phyloP scores from a whole-genome alignment of 2,888 invertebrate species.

The Halocaridina rubra region DNA sequence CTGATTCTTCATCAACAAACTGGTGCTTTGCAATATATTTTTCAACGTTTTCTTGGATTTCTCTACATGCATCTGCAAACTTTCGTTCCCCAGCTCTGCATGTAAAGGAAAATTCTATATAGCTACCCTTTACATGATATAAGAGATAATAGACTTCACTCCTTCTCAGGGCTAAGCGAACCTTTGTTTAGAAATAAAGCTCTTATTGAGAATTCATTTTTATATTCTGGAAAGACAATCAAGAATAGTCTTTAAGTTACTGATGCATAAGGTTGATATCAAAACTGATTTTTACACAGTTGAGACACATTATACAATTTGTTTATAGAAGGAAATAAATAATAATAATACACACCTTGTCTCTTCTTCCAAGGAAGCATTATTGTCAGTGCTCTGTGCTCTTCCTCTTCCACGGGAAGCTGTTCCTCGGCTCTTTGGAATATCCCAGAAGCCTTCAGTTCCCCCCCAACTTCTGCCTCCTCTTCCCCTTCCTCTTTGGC shows the following conservation, averaged over 20 bases:
- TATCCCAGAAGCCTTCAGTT: background rate
- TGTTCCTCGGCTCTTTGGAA: background rate
- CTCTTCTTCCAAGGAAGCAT: background rate
- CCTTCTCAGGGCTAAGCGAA: too few relatives aligned
- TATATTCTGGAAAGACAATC: background rate
- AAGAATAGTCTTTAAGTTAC: too few relatives aligned
- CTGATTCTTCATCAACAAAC: slow-evolving; percentile 11
- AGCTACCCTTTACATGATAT: too few relatives aligned
- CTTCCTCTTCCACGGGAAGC: background rate
- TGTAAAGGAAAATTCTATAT: too few relatives aligned
- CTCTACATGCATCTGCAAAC: slow-evolving; percentile 52
- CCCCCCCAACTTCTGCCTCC: background rate
- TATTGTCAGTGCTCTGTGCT: background rate
- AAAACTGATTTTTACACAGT: too few relatives aligned
- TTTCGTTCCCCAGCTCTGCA: slow-evolving; percentile 37
- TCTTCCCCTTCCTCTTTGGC: background rate
- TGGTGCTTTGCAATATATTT: slow-evolving; percentile 44
- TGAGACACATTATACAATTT: too few relatives aligned
- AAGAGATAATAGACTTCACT: too few relatives aligned
- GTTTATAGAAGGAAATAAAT: too few relatives aligned
- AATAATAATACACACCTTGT: background rate
- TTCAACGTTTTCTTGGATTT: slow-evolving; percentile 49
- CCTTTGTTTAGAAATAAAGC: too few relatives aligned
- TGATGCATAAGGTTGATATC: too few relatives aligned
- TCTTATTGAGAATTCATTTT: too few relatives aligned